phyloP scores from a whole-genome alignment of 2,888 invertebrate species.

The Ephialtes manifestator region DNA sequence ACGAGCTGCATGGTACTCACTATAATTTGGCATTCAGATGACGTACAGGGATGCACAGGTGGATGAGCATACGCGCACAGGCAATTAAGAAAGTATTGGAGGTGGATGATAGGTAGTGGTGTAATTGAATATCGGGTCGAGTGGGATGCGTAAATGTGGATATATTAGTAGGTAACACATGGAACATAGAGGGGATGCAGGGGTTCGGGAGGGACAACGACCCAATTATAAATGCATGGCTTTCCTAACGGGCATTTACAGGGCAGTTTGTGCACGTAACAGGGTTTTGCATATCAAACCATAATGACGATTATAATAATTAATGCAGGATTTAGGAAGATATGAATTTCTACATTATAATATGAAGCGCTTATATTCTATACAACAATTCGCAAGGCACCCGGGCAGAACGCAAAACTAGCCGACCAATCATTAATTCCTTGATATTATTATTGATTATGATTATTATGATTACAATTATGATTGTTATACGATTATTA shows the following conservation, averaged over 20 bases:
- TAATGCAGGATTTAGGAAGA: slow-evolving; percentile 54
- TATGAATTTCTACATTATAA: slow-evolving; percentile 35
- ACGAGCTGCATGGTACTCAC: slow-evolving; percentile 69
- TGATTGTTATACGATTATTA: slow-evolving; percentile 61
- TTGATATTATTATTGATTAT: slow-evolving; percentile 35
- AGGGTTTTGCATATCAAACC: slow-evolving; percentile 56
- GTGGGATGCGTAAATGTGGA: slow-evolving; percentile 53
- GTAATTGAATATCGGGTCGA: slow-evolving; percentile 60
- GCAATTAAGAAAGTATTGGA: slow-evolving; percentile 47
- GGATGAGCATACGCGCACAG: slow-evolving; percentile 49
- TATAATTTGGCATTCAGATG: slow-evolving; percentile 55
- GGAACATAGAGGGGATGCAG: slow-evolving; percentile 19
- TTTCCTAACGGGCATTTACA: slow-evolving; percentile 61
- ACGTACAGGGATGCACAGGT: slow-evolving; percentile 49
- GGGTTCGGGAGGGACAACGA: slow-evolving; percentile 45
- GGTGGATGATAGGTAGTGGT: neutral
- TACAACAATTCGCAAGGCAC: slow-evolving; percentile 55
- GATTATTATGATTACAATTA: slow-evolving; percentile 44
- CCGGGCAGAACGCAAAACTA: slow-evolving; percentile 47
- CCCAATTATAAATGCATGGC: slow-evolving; percentile 64
- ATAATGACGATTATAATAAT: slow-evolving; percentile 61
- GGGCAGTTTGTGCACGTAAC: slow-evolving; percentile 60
- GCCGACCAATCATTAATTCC: slow-evolving; percentile 63
- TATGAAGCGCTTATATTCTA: slow-evolving; percentile 20
- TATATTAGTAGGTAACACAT: slow-evolving; percentile 56